Evolutionary conservation across 2,113 vertebrate species (phyloP), one percentile per base, ranked within the genome.

Genomic region (Saccopteryx leptura): DNA sequence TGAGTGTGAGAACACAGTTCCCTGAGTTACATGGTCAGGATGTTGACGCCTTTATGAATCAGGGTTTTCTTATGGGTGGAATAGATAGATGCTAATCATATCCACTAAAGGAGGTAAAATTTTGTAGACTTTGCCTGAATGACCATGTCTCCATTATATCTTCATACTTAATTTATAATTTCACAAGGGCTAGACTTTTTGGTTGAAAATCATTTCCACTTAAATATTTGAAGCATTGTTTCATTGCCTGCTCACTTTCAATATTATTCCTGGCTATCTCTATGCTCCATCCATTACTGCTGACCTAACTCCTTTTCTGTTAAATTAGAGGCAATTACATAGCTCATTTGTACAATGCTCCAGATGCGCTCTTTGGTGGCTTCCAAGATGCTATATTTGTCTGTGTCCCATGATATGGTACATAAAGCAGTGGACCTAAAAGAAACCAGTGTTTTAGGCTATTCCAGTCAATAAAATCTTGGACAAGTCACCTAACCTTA

Each of bases 101-200:
- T 46, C 58, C 90, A 9, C n/a, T 68, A 54, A 87, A 75, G 39
- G 50, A 93, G 33, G 18, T 58, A 69, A 76, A 76, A 9, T 5
- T 68, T 87, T 91, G 54, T 13, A 86, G 66, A 76, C 31, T 88
- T 86, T 74, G 33, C 58, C 54, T 79, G 76, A 85, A 79, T 85
- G 33, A 76, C 74, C 68, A 75, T 60, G 17, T 88, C 71, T 88
- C n/a, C 14, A 33, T 50, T 52, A 11, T 61, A 54, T 75, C 7
- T 90, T 94, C 7, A 83, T 78, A 52, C 46, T 76, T 69, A 60
- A 87, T 66, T 82, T 78, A 68, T 78, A 61, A 14, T 88, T 88
- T 69, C 68, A 28, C 8, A 24, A 86, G 63, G 21, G 15, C 39
- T 78, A 39, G 65, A 93, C 72, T 48, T 90, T 93, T 61, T 72